Evolutionary conservation across 2,113 vertebrate genomes (phyloP).

Genomic region (Ictidomys tridecemlineatus): DNA sequence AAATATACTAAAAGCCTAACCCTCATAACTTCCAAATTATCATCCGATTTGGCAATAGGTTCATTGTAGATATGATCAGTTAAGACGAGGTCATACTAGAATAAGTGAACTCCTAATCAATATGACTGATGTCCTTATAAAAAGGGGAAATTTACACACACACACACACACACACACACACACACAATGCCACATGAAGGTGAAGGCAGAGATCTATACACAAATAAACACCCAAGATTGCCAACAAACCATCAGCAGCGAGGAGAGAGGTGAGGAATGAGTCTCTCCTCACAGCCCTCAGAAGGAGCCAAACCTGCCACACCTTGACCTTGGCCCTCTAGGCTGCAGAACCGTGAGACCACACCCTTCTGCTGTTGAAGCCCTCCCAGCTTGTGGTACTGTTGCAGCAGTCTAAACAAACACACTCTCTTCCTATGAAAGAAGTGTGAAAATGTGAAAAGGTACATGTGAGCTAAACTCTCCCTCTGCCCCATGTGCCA

Average conservation of each 20-base stretch:
- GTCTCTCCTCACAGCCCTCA: background rate
- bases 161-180: background rate
- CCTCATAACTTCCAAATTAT: background rate
- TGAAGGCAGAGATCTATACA: background rate
- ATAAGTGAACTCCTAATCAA: background rate
- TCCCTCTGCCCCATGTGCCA: background rate
- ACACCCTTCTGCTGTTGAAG: background rate
- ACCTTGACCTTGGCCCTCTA: background rate
- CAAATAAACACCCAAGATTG: background rate
- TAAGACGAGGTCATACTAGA: background rate
- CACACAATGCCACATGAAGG: background rate
- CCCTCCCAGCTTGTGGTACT: background rate
- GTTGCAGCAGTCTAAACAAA: background rate
- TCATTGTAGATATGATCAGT: background rate
- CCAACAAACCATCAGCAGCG: background rate
- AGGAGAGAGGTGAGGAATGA: background rate
- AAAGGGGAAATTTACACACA: background rate
- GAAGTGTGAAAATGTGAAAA: slow-evolving; percentile 13
- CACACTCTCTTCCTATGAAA: background rate
- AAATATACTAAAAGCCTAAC: background rate
- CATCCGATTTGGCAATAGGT: background rate
- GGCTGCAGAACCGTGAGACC: background rate
- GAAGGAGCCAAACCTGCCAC: background rate
- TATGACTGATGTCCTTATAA: background rate
- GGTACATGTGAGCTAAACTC: background rate